phyloP scores from a whole-genome alignment of 2,888 invertebrate species.

The Hyles lineata region DNA sequence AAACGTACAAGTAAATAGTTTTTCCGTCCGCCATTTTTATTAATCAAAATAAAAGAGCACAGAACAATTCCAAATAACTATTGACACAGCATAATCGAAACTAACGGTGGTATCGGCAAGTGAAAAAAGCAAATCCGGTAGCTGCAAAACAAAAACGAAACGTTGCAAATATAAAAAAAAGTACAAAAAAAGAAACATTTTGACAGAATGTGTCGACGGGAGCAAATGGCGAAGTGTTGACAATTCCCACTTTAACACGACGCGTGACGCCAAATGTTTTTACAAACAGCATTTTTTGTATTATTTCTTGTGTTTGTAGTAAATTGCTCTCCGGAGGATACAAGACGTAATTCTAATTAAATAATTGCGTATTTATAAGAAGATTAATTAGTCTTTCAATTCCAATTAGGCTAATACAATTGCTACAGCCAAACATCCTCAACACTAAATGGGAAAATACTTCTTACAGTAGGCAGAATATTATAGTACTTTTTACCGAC shows the following conservation, averaged over 20 bases:
- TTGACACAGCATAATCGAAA: conserved; percentile 8
- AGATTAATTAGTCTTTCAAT: no score
- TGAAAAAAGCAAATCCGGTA: conserved; percentile 19
- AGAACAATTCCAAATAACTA: not conserved
- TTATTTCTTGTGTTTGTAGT: not conserved
- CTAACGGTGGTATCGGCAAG: conserved; percentile 4
- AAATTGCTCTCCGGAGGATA: not conserved
- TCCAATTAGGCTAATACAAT: no score
- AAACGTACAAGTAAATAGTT: not conserved
- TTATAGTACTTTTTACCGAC: no score
- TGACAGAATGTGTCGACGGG: conserved; percentile 23
- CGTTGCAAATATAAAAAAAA: not conserved
- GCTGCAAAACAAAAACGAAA: conserved; percentile 5
- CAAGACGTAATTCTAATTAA: no score
- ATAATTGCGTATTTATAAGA: no score
- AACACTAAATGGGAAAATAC: no score
- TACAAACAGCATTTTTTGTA: not conserved
- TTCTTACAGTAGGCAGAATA: no score
- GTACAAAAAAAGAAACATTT: not conserved
- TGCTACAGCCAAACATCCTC: no score
- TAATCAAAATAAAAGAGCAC: conserved; percentile 12
- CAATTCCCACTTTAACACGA: not conserved
- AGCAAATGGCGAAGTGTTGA: conserved; percentile 15
- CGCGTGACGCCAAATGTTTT: conserved; percentile 1
- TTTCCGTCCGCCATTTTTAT: not conserved